Evolutionary conservation across 2,113 vertebrate species (phyloP), one percentile per base, ranked within the genome.

Genomic region (Platysternon megacephalum): DNA sequence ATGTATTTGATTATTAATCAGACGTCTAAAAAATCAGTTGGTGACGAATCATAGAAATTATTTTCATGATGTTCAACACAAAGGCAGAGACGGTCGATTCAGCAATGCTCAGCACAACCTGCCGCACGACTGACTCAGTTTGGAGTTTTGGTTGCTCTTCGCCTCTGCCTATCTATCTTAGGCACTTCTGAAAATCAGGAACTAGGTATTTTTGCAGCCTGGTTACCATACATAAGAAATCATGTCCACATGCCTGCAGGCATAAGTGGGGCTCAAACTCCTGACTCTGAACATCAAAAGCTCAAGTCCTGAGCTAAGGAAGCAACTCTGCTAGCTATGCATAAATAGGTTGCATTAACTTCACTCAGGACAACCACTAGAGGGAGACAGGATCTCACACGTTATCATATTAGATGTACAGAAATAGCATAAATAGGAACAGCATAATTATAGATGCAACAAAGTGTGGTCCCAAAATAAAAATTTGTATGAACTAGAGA

Each of bases 401-500:
- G 84, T 83, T 91, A 81, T 89, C 93, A 81, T 94, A 87, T 16
- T 29, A 53, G 88, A 88, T 68, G 1, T 29, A 58, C 80, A 84
- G 84, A 51, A 93, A 14, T 87, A 85, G 11, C 42, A 78, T 78
- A 78, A 29, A 78, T 78, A 94, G 94, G 56, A 85, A 93, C 95
- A 95, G 90, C 89, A 87, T 85, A 79, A 94, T 91, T 52, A 48
- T 56, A 80, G 0, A 2, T 32, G 79, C 56, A 80, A 93, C 29
- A 65, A 90, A 12, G 90, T 42, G 91, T 91, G 89, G 88, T 93
- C 95, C 91, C 90, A 82, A 84, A 87, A 84, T 84, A 85, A 46
- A 78, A 29, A 44, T 46, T 11, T 24, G 42, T 16, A 39, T 39
- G n/a, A 39, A 78, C 39, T 4, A 2, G 42, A 46, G 52, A 53